Base-by-base conservation (phyloP, 2,113 vertebrate genomes). In the Zeus faber region DNA sequence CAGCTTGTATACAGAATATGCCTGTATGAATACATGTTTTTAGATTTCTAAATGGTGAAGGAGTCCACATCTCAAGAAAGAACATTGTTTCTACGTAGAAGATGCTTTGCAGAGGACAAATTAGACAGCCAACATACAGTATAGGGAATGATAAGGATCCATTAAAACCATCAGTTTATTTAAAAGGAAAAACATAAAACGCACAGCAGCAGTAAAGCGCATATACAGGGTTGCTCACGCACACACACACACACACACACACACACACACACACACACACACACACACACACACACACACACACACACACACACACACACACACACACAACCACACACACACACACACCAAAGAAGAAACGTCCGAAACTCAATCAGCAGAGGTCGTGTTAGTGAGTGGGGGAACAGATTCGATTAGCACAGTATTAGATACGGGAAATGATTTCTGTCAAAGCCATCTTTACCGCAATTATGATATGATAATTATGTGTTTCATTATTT, bases 381-480 rank as follows among this genome's bases (percentile, higher is more conserved):
- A 91, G 94, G 93, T 95, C 90, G 91, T 94, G 94, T 96, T 92
- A 94, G 91, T 89, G 92, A 95, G 93, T 93, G 91, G 91, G 70
- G 93, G 94, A 96, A 97, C 93, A 95, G 94, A 98, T 97, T 95
- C 88, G 94, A 98, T 98, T 98, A 97, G 92, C 88, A 91, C 89
- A 89, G 93, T 95, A 95, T 95, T 98, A 96, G 96, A 96, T 94
- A 95, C 94, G 92, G 93, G 92, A 97, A 98, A 95, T 95, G 92
- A 95, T 96, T 98, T 95, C 95, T 96, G 96, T 97, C 95, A 98
- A 96, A 97, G 94, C 93, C 94, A 97, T 98, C 94, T 98, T 96
- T 95, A 95, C 93, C 90, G 93, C 95, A 96, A 95, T 96, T 95
- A 97, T 96, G 95, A 98, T 96, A 96, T 98, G 95, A 97, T 98